phyloP scores from a whole-genome alignment of 2,797 vertebrate genomes.

The Trachurus trachurus region DNA sequence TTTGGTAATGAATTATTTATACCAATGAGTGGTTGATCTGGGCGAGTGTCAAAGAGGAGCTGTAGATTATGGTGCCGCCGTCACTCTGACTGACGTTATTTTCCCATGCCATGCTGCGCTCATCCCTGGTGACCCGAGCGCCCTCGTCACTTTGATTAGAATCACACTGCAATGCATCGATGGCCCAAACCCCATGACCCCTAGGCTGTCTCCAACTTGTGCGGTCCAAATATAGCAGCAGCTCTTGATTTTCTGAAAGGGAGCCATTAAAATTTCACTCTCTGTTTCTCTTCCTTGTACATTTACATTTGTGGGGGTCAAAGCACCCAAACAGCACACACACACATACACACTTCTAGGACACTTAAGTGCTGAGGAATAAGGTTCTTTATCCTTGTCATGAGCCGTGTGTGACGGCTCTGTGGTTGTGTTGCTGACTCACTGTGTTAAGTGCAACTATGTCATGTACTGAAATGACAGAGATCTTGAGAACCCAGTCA shows the following conservation, averaged over 20 bases:
- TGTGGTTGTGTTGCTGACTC: conserved; percentile 30
- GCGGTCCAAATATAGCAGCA: conserved; percentile 45
- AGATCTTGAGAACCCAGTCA: conserved; percentile 29
- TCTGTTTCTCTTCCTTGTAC: background rate
- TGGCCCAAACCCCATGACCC: conserved; percentile 35
- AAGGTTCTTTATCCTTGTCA: conserved; percentile 10
- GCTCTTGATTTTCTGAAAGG: conserved; percentile 32
- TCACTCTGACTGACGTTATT: conserved; percentile 50
- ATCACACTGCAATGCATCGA: conserved; percentile 47
- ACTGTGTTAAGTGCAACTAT: conserved; percentile 17
- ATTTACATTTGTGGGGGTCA: conserved; percentile 37
- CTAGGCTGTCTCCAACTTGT: conserved; percentile 18
- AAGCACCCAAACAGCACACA: conserved; percentile 19
- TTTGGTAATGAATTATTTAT: conserved; percentile 71
- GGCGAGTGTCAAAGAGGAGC: conserved; percentile 58
- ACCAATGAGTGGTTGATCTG: conserved; percentile 64
- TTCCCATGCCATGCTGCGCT: conserved; percentile 27
- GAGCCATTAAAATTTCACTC: conserved; percentile 32
- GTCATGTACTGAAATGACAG: conserved; percentile 33
- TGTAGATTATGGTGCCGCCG: conserved; percentile 52
- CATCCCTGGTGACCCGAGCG: conserved; percentile 41
- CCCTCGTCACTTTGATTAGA: conserved; percentile 71
- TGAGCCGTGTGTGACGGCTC: conserved; percentile 25
- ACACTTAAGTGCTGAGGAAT: conserved; percentile 17
- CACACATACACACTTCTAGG: background rate